Percentiles rank a stretch among this genome's conserved stretches.
Evolutionary conservation across 2,113 vertebrate species (phyloP).

Genomic region (Calonectris borealis): DNA sequence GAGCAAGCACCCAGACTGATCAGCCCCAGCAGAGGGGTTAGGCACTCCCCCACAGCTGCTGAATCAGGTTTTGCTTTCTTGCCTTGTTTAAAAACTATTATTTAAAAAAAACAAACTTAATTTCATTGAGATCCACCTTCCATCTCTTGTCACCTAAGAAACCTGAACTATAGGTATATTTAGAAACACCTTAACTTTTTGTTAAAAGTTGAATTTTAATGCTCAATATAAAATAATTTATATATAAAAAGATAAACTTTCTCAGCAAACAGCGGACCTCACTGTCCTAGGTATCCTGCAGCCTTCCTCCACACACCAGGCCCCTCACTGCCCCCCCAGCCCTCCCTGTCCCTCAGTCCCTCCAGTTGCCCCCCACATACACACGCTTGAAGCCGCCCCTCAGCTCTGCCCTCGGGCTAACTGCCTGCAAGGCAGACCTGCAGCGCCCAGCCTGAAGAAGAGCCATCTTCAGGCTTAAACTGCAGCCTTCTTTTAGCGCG

Average conservation of each 20-base stretch:
- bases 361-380: too few relatives aligned
- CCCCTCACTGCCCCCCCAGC: background rate
- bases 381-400: accelerated
- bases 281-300: background rate
- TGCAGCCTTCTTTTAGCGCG: background rate
- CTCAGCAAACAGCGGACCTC: background rate
- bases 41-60: background rate
- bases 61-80: background rate
- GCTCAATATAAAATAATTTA: background rate
- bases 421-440: background rate
- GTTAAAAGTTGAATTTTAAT: background rate
- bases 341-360: background rate
- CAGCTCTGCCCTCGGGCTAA: background rate
- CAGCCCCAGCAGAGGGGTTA: background rate
- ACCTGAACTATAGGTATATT: background rate
- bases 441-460: background rate
- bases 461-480: background rate
- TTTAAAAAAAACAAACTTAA: too few relatives aligned
- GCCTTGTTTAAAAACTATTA: background rate
- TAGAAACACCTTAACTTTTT: background rate
- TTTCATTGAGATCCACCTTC: background rate
- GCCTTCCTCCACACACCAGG: background rate
- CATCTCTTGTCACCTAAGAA: background rate
- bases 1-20: background rate
- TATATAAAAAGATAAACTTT: background rate